A percentile compares a stretch with the other conserved stretches of the same genome.
These are phyloP conservation scores for Nasonia vitripennis DNA, from an alignment of 1,140 invertebrate genomes.

Conservation along the genomic window DNA sequence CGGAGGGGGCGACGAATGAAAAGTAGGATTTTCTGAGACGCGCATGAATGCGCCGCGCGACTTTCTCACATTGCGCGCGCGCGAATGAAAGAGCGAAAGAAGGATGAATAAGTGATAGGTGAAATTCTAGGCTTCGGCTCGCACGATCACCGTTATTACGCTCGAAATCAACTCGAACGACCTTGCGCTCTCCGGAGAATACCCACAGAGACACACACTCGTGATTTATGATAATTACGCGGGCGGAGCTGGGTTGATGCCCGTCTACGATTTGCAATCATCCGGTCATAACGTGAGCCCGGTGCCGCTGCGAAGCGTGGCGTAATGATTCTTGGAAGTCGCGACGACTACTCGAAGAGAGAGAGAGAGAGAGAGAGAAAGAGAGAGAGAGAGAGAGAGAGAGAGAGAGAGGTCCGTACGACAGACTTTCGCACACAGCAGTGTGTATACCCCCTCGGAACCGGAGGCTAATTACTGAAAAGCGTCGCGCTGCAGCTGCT, in stretches of 20 bases:
- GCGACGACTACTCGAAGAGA: neutral
- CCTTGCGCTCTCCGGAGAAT: conserved; percentile 13
- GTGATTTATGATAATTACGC: conserved; percentile 49
- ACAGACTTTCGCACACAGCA: conserved; percentile 1
- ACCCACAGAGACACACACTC: neutral
- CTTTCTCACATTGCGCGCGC: neutral
- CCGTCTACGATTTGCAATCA: conserved; percentile 49
- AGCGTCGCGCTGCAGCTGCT: neutral
- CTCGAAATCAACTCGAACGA: neutral
- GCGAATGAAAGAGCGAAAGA: neutral
- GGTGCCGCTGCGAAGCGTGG: neutral
- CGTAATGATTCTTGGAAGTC: conserved; percentile 50
- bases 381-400: no score
- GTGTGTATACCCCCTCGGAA: neutral
- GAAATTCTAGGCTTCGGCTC: neutral
- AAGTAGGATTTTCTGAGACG: neutral
- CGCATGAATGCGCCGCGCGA: neutral
- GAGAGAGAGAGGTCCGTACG: no score
- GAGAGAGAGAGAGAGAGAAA: neutral
- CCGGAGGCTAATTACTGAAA: conserved; percentile 18
- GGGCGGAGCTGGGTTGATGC: conserved; percentile 16
- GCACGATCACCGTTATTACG: neutral
- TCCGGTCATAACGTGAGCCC: conserved; percentile 41
- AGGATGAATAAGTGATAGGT: neutral
- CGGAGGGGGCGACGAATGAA: neutral